A percentile compares a stretch with the other conserved stretches of the same genome.
Conservation (phyloP, 2,888 invertebrate species). For the Timandra comae region DNA sequence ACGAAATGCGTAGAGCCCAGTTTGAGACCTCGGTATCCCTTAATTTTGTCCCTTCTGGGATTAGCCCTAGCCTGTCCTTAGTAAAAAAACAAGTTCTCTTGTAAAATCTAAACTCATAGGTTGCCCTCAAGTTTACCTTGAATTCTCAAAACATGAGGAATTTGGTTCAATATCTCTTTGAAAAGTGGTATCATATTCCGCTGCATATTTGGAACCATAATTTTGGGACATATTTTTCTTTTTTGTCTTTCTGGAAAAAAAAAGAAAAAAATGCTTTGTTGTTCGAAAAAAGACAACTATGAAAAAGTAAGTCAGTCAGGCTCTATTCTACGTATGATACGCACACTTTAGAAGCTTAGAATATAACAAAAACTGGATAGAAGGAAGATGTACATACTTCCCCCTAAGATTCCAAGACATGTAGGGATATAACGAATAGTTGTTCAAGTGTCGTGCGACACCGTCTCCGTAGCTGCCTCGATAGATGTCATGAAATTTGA, state of each 20-base stretch:
- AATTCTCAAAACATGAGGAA: conserved; percentile 42
- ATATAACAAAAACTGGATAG: too few relatives aligned
- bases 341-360: too few relatives aligned
- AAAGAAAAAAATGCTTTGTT: conserved; percentile 1
- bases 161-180: conserved; percentile 34
- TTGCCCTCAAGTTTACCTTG: not conserved
- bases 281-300: too few relatives aligned
- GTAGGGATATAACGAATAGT: conserved; percentile 33
- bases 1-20: too few relatives aligned
- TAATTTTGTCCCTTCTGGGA: too few relatives aligned
- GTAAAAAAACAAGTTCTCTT: too few relatives aligned
- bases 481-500: not conserved
- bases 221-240: conserved; percentile 50
- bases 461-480: conserved; percentile 50
- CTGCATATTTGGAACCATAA: conserved; percentile 43
- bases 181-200: conserved; percentile 37
- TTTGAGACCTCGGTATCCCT: too few relatives aligned
- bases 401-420: conserved; percentile 60
- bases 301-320: too few relatives aligned
- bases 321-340: too few relatives aligned
- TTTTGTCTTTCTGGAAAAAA: conserved; percentile 37
- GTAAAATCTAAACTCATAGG: not conserved
- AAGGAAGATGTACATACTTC: conserved; percentile 60
- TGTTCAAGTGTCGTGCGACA: conserved; percentile 27
- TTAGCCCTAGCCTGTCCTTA: too few relatives aligned